These are phyloP conservation scores for Sebastes trivittatus DNA, from an alignment of 2,797 vertebrate species.

Conservation along the genomic window DNA sequence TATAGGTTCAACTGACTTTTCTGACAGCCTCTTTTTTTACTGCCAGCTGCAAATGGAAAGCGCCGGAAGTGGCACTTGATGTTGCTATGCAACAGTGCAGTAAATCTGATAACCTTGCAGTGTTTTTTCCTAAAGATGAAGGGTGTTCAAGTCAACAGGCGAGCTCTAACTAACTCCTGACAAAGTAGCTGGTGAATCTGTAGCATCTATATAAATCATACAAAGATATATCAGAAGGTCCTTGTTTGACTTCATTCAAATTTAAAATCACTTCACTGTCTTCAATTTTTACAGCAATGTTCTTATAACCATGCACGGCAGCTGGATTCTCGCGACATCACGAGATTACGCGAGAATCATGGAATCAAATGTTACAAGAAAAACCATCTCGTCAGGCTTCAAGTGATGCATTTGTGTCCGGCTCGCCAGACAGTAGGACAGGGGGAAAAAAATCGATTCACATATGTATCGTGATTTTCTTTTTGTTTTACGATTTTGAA, in stretches of 20 bases:
- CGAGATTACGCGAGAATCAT: too few relatives aligned
- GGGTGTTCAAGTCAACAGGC: neutral
- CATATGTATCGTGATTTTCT: too few relatives aligned
- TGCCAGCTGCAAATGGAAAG: slow-evolving; percentile 17
- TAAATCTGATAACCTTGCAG: slow-evolving; percentile 17
- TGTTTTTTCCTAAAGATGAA: slow-evolving; percentile 4
- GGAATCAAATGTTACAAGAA: too few relatives aligned
- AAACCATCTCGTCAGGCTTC: too few relatives aligned
- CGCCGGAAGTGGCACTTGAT: slow-evolving; percentile 11
- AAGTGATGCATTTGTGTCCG: too few relatives aligned
- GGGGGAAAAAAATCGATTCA: too few relatives aligned
- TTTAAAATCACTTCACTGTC: neutral
- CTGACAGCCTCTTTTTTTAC: neutral
- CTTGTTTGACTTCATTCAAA: neutral
- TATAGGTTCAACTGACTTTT: neutral
- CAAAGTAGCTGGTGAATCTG: neutral
- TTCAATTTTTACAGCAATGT: neutral
- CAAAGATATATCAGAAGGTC: neutral
- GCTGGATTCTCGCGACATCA: too few relatives aligned
- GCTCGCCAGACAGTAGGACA: too few relatives aligned
- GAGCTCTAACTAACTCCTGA: neutral
- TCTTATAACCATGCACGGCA: too few relatives aligned
- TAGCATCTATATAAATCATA: neutral
- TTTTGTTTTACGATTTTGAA: too few relatives aligned
- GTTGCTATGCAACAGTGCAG: slow-evolving; percentile 44